phyloP scores from a whole-genome alignment of 2,888 invertebrate genomes.

The Drosophila anomalata region DNA sequence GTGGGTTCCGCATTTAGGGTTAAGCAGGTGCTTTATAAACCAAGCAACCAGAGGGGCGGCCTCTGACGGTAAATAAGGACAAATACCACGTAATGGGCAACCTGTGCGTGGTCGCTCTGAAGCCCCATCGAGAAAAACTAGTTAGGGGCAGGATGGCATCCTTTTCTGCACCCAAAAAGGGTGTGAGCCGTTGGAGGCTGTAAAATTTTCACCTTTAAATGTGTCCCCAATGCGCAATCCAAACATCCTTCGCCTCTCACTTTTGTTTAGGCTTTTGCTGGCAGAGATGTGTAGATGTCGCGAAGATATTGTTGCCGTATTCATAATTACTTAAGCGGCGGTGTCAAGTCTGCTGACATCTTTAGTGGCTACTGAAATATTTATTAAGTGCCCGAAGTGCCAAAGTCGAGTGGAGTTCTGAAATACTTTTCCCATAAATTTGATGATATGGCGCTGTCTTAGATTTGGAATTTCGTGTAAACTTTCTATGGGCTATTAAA shows the following conservation, averaged over 20 bases:
- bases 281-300: constrained; percentile 23
- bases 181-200: constrained; percentile 23
- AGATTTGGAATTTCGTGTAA: constrained; percentile 1
- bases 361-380: constrained; percentile 64
- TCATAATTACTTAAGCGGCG: constrained; percentile 71
- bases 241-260: constrained; percentile 59
- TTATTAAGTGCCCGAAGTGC: constrained; percentile 41
- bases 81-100: constrained; percentile 48
- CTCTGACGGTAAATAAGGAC: constrained; percentile 66
- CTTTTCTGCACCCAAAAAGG: constrained; percentile 8
- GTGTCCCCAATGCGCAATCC: constrained; percentile 75
- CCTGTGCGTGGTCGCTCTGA: constrained; percentile 42
- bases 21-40: constrained; percentile 78
- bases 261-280: constrained; percentile 25
- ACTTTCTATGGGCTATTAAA: constrained; percentile 29
- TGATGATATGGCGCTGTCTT: constrained; percentile 6
- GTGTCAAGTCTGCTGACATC: constrained; percentile 64
- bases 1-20: constrained; percentile 64
- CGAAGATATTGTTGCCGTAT: constrained; percentile 16
- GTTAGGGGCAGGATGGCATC: not conserved
- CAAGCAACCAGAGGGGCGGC: constrained; percentile 47
- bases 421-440: constrained; percentile 30
- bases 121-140: constrained; percentile 36
- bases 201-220: constrained; percentile 75
- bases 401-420: constrained; percentile 13